Base-by-base conservation (phyloP, 2,888 invertebrate species). In the Pocota personata region DNA sequence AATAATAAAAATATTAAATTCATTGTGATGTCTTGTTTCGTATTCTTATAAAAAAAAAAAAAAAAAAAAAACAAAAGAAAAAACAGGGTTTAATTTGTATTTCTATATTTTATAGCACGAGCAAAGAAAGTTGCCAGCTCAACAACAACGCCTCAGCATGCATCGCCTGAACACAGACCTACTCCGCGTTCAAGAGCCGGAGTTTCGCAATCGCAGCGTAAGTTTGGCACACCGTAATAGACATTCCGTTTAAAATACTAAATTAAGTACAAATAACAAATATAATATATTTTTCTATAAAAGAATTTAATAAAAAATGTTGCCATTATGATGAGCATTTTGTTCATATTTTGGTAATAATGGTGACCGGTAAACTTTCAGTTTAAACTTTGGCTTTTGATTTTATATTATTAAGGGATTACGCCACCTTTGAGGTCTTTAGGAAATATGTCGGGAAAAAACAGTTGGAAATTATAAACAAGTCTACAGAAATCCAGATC, bases 121-220 rank as follows among this genome's bases (percentile, higher is more conserved):
- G 94, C 95, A 0, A 95, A 95, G 88, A 94, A 95, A 88, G 93
- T 95, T 0, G 94, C 95, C 0, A 88, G 80, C 12, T 75, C 88
- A 46, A 82, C 87, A 88, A 90, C 12, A 62, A 88, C 87, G 87
- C 89, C 37, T 50, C 84, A 87, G 69, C 79, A 89, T 88, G 87
- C 89, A 91, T 93, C 96, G 83, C 95, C 93, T 89, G 97, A 95
- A 91, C 94, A 92, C 12, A 80, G 86, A 62, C 76, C 82, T 40
- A 40, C 77, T 35, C 95, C 93, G 89, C 95, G 94, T 88, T 94
- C 93, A 88, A 94, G 96, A 21, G 94, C 96, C 1, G 96, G 97
- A 14, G 96, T 97, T 10, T 98, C 98, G 1, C 98, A 98, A 93
- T 98, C 98, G 50, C 98, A 98, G 93, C 98, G 97, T 98, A 93